Percentiles rank a stretch among this genome's conserved stretches.
Conservation (phyloP, 1,140 invertebrate species). For the Heliconius nattereri region DNA sequence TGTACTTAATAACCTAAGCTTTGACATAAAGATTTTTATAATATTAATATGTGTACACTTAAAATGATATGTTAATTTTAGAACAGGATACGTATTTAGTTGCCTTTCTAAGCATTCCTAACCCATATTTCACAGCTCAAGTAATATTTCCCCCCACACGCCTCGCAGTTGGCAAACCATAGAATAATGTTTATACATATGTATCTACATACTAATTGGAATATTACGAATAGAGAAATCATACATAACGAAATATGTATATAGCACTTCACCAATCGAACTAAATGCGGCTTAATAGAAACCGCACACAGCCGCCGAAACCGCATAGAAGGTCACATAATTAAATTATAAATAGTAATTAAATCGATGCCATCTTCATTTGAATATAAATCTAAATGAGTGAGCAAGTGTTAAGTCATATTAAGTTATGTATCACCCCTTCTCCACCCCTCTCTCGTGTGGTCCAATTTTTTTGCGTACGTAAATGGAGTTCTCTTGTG, state of each 20-base stretch:
- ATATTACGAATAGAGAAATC: background rate
- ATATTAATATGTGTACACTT: no score
- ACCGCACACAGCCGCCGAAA: conserved; percentile 36
- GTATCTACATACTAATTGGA: background rate
- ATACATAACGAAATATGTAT: background rate
- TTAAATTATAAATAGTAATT: conserved; percentile 30
- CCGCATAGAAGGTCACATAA: conserved; percentile 33
- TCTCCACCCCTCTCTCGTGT: conserved; percentile 16
- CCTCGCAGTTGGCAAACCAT: no score
- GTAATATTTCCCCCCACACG: background rate
- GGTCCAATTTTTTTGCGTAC: conserved; percentile 28
- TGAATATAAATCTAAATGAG: background rate
- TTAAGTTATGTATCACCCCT: background rate
- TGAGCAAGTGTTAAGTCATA: background rate
- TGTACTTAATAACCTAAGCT: no score
- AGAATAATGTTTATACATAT: no score
- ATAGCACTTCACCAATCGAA: conserved; percentile 10
- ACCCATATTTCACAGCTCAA: background rate
- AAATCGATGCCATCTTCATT: conserved; percentile 23
- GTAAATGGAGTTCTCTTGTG: conserved; percentile 70
- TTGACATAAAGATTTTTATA: no score
- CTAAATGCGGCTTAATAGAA: conserved; percentile 30
- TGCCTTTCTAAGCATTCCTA: no score
- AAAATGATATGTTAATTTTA: no score
- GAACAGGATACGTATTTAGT: no score